These are phyloP conservation scores for Onchidella celtica DNA, from an alignment of 2,888 invertebrate genomes.

Conservation along the genomic window DNA sequence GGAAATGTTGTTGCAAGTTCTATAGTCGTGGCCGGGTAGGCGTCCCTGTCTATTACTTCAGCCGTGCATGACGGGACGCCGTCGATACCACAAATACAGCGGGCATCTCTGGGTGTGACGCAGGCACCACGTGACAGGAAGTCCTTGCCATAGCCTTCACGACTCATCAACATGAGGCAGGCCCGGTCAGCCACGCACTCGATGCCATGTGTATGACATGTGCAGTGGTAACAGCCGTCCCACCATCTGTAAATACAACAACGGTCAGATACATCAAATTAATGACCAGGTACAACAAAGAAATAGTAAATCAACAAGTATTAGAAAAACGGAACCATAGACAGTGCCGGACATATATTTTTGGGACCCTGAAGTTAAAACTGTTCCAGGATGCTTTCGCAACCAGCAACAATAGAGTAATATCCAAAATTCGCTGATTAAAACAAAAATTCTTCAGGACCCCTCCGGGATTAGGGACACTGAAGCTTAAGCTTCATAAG, in stretches of 20 bases:
- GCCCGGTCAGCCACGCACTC: conserved; percentile 46
- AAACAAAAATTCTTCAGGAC: no score
- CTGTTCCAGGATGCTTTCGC: no score
- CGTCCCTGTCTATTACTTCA: conserved; percentile 47
- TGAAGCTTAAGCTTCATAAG: no score
- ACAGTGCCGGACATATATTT: no score
- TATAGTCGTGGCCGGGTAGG: conserved; percentile 13
- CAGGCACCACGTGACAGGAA: not conserved
- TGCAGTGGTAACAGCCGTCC: conserved; percentile 55
- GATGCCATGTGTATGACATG: conserved; percentile 48
- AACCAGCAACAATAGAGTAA: no score
- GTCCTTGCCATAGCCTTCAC: not conserved
- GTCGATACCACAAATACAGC: conserved; percentile 55
- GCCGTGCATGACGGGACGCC: conserved; percentile 55
- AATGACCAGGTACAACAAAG: no score
- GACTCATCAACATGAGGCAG: conserved; percentile 37
- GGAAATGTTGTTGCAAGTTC: not conserved
- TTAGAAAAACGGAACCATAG: no score
- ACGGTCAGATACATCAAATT: no score
- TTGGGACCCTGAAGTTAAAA: no score
- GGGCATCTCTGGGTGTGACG: conserved; percentile 36
- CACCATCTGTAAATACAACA: conserved; percentile 50
- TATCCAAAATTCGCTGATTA: no score
- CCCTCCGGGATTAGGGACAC: no score
- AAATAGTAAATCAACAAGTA: no score